Percentiles rank a stretch among this genome's conserved stretches.
These are phyloP conservation scores for Oreochromis spilurus DNA, from an alignment of 2,113 vertebrate species.

Conservation along the genomic window DNA sequence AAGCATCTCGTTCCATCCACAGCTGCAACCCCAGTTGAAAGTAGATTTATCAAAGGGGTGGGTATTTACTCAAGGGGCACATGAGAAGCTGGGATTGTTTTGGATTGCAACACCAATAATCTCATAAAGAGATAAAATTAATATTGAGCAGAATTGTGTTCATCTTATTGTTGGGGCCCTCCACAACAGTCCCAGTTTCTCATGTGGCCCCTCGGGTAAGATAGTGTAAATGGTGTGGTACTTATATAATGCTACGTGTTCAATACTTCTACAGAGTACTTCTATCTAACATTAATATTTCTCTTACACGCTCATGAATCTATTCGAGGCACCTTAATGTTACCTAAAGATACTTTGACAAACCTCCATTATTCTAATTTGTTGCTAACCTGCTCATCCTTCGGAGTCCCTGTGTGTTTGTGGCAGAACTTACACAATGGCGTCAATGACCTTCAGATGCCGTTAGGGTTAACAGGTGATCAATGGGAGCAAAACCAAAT, in stretches of 20 bases:
- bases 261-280: background rate
- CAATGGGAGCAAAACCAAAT: conserved; percentile 20
- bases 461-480: conserved; percentile 27
- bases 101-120: background rate
- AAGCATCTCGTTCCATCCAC: background rate
- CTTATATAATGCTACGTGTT: background rate
- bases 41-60: background rate
- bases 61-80: background rate
- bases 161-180: background rate
- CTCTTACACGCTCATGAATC: background rate
- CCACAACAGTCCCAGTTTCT: background rate
- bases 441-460: conserved; percentile 38
- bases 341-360: background rate
- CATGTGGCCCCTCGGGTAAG: background rate
- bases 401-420: background rate
- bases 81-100: background rate
- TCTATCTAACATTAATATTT: background rate
- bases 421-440: background rate
- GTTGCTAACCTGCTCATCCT: background rate
- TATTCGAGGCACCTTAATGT: background rate
- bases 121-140: background rate
- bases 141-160: background rate
- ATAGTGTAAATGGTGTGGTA: background rate
- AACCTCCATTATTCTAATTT: background rate
- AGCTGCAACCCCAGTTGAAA: background rate